Conservation (phyloP, 2,797 vertebrate species). For the Apogon hyalosoma region DNA sequence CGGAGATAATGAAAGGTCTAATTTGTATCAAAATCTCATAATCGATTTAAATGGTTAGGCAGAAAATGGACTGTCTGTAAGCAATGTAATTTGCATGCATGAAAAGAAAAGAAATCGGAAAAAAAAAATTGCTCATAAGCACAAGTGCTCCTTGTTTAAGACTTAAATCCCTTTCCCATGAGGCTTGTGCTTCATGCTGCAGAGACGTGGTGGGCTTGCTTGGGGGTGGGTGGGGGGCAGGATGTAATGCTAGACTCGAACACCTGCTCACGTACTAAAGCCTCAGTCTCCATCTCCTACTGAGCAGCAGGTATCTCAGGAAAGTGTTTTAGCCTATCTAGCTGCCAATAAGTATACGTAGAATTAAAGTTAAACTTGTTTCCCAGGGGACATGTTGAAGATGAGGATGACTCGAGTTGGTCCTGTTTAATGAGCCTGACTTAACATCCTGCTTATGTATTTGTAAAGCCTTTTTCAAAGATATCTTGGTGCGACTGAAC, state of each 20-base stretch:
- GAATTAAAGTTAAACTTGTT: conserved; percentile 48
- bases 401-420: conserved; percentile 45
- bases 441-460: conserved; percentile 35
- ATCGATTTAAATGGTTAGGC: no score
- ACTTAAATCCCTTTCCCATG: conserved; percentile 6
- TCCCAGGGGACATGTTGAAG: conserved; percentile 38
- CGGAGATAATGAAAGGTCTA: no score
- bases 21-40: background rate
- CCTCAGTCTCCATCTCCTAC: conserved; percentile 57
- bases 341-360: conserved; percentile 36
- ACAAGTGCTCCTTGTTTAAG: no score
- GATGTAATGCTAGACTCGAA: conserved; percentile 60
- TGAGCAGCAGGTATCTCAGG: conserved; percentile 52
- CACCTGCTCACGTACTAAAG: conserved; percentile 58
- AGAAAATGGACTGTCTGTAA: no score
- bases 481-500: conserved; percentile 27
- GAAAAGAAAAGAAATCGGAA: no score
- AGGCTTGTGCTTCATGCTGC: conserved; percentile 42
- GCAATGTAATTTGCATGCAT: no score
- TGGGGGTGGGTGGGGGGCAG: conserved; percentile 36
- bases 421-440: conserved; percentile 50
- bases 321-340: conserved; percentile 50
- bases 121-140: no score
- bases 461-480: conserved; percentile 35
- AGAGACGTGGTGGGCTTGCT: conserved; percentile 32